These are phyloP conservation scores for Imbricaverruca yamaguchii DNA, from an alignment of 2,888 invertebrate genomes.

Conservation along the genomic window DNA sequence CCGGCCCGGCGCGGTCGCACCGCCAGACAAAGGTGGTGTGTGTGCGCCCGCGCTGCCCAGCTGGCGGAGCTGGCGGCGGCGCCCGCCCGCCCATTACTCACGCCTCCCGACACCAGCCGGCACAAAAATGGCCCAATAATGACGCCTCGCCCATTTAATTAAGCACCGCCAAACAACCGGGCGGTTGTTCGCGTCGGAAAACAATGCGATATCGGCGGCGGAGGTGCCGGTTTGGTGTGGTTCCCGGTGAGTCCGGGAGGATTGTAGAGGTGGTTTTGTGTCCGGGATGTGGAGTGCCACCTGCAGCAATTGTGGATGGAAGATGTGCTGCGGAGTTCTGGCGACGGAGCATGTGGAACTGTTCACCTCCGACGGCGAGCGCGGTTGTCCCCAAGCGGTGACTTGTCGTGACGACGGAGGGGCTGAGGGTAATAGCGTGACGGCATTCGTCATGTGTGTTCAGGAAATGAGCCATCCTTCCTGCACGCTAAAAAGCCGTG, in stretches of 20 bases:
- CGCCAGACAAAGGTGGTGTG: not conserved
- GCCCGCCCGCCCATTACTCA: not conserved
- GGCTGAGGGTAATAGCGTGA: too few relatives aligned
- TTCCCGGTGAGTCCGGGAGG: not conserved
- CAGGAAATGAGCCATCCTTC: too few relatives aligned
- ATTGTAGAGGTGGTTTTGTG: not conserved
- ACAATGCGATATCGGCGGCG: not conserved
- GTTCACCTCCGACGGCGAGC: too few relatives aligned
- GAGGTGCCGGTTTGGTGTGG: not conserved
- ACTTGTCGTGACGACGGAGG: too few relatives aligned
- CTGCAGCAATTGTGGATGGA: not conserved
- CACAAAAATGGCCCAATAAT: conserved; percentile 3
- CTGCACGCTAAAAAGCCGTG: too few relatives aligned
- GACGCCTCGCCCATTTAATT: not conserved
- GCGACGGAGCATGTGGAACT: too few relatives aligned
- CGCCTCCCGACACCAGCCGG: not conserved
- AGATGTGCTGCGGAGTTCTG: not conserved
- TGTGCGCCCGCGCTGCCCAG: not conserved
- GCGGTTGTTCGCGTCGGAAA: not conserved
- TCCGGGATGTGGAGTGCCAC: not conserved
- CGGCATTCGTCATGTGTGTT: too few relatives aligned
- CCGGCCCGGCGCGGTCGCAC: too few relatives aligned
- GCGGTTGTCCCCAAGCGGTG: too few relatives aligned
- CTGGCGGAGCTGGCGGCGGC: not conserved
- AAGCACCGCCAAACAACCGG: not conserved